Base-by-base conservation (phyloP, 2,797 vertebrate genomes). In the Tangara arthus region DNA sequence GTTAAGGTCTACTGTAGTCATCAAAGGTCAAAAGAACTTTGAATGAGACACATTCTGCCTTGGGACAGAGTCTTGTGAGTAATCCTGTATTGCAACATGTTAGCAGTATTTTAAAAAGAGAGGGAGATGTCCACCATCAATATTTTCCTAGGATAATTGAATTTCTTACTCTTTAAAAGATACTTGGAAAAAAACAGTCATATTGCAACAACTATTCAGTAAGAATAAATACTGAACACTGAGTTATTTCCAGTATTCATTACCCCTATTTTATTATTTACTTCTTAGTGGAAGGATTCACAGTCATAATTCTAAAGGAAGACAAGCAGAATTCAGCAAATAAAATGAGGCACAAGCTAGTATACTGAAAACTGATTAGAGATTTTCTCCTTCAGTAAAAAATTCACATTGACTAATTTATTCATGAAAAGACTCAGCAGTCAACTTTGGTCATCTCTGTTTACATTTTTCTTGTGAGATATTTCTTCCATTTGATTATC, bases 371-470 rank as follows among this genome's bases (percentile, higher is more conserved):
- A 90, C 16, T 57, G 30, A 59, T 87, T 95, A 86, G 22, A 47
- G 49, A 59, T 61, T 76, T 3, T 22, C 15, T 83, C 12, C 68
- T 93, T 93, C 47, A 72, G 27, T 85, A 85, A 89, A 70, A 93
- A 88, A 79, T 28, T 89, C 66, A 35, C 42, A 91, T 72, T 86
- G 64, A 81, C 59, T 78, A 93, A 93, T 95, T 86, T 95, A 94
- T 95, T 93, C 59, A 80, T 80, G 11, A 76, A 82, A 92, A 90
- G 55, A 75, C 35, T 83, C 87, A 92, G 47, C 26, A 93, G 63
- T 82, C 64, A 82, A 20, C n/a, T 78, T 89, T 69, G 44, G 76
- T 65, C 32, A 93, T 86, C 88, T 86, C 59, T 92, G 26, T 79
- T 95, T 73, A 37, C 81, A 56, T 60, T 91, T 87, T 63, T 24